A percentile compares a stretch with the other conserved stretches of the same genome.
Evolutionary conservation across 1,140 invertebrate genomes (phyloP).

Genomic region (Polypedilum vanderplanki): DNA sequence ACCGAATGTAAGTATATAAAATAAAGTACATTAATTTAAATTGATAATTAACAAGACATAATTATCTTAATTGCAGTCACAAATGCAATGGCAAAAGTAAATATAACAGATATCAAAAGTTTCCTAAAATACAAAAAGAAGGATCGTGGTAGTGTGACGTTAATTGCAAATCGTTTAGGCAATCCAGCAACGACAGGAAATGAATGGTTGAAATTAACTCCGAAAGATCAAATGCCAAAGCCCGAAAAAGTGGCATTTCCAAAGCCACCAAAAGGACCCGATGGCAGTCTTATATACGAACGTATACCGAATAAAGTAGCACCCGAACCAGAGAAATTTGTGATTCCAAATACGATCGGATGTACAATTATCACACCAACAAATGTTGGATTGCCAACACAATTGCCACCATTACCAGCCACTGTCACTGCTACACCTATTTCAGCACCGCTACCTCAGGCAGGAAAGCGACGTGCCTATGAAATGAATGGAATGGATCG

Average conservation of each 20-base stretch:
- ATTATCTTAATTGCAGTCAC: constrained; percentile 46
- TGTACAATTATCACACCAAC: constrained; percentile 45
- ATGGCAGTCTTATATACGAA: constrained; percentile 78
- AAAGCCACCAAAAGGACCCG: constrained; percentile 76
- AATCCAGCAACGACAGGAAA: constrained; percentile 55
- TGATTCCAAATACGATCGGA: constrained; percentile 24
- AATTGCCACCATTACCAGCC: constrained; percentile 38
- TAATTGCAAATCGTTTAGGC: constrained; percentile 70
- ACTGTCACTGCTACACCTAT: constrained; percentile 49
- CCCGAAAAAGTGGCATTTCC: constrained; percentile 76
- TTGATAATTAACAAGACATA: too few relatives aligned
- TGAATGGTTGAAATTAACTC: constrained; percentile 75
- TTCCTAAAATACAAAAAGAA: constrained; percentile 49
- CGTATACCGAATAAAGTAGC: constrained; percentile 65
- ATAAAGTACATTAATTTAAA: neutral
- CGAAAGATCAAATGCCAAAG: constrained; percentile 68
- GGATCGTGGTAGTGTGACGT: constrained; percentile 62
- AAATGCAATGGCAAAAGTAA: constrained; percentile 54
- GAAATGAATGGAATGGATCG: constrained; percentile 85
- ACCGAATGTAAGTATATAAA: constrained; percentile 62
- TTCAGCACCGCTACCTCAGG: constrained; percentile 45
- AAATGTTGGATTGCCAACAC: constrained; percentile 36
- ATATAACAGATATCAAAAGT: constrained; percentile 52
- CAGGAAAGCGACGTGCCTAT: constrained; percentile 68
- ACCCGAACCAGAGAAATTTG: constrained; percentile 56